Evolutionary conservation across 2,888 invertebrate species (phyloP).

Genomic region (Drosophila kuntzei): DNA sequence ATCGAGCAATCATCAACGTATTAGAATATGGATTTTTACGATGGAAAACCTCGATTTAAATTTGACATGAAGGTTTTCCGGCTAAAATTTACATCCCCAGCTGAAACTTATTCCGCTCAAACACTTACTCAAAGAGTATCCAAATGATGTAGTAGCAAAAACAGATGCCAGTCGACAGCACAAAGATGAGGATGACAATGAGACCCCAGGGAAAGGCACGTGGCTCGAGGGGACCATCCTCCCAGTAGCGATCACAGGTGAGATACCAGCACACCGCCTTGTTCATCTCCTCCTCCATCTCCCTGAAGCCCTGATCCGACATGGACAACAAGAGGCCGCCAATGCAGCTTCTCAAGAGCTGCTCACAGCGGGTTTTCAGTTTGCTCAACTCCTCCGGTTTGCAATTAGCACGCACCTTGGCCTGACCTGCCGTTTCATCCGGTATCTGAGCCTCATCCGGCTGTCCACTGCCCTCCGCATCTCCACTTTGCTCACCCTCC

Average conservation of each 20-base stretch:
- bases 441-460: constrained; percentile 27
- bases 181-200: constrained; percentile 91
- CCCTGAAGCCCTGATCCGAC: constrained; percentile 93
- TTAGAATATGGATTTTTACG: no score
- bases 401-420: constrained; percentile 91
- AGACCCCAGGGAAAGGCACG: constrained; percentile 93
- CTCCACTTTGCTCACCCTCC: constrained; percentile 49
- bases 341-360: constrained; percentile 92
- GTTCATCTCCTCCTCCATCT: constrained; percentile 95
- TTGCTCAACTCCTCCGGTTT: constrained; percentile 92
- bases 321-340: constrained; percentile 92
- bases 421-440: constrained; percentile 52
- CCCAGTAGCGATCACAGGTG: constrained; percentile 96
- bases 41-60: no score
- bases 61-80: not conserved
- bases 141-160: constrained; percentile 97
- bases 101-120: constrained; percentile 14
- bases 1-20: not conserved
- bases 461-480: constrained; percentile 59
- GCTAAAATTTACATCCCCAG: not conserved
- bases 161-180: constrained; percentile 93
- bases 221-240: constrained; percentile 91
- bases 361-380: constrained; percentile 90
- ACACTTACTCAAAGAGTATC: constrained; percentile 95
- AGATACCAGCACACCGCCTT: constrained; percentile 96